Evolutionary conservation across 1,140 invertebrate species (phyloP).

Genomic region (Hylyphantes graminicola): DNA sequence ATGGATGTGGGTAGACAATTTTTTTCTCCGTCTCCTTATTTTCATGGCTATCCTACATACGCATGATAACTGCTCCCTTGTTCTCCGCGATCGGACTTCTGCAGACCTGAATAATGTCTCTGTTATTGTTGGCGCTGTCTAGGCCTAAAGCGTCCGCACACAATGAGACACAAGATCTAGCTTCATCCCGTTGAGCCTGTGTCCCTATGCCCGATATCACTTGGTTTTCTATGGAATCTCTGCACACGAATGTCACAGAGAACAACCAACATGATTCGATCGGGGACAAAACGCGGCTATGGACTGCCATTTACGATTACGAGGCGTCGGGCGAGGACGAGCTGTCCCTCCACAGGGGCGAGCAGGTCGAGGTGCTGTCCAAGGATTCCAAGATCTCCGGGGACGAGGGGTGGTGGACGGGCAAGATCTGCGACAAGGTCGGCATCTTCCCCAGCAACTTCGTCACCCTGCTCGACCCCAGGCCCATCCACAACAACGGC

Average conservation of each 20-base stretch:
- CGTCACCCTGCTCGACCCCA: slow-evolving; percentile 81
- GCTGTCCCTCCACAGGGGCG: slow-evolving; percentile 83
- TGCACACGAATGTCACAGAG: slow-evolving; percentile 63
- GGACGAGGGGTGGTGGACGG: slow-evolving; percentile 98
- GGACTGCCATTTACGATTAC: slow-evolving; percentile 93
- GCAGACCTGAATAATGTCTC: background rate
- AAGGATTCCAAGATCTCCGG: slow-evolving; percentile 94
- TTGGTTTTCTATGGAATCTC: slow-evolving; percentile 62
- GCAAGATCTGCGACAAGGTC: slow-evolving; percentile 79
- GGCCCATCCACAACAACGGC: slow-evolving; percentile 72
- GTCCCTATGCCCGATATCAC: slow-evolving; percentile 58
- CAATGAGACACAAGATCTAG: slow-evolving; percentile 26
- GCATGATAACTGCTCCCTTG: background rate
- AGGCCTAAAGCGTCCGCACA: slow-evolving; percentile 49
- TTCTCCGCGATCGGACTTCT: slow-evolving; percentile 4
- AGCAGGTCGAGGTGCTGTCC: slow-evolving; percentile 90
- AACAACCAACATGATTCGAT: slow-evolving; percentile 59
- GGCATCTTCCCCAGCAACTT: slow-evolving; percentile 93
- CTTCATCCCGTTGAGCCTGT: slow-evolving; percentile 18
- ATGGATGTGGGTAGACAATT: slow-evolving; percentile 52
- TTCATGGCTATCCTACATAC: background rate
- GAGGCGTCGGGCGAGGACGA: slow-evolving; percentile 92
- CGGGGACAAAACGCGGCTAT: slow-evolving; percentile 68
- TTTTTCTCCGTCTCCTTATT: slow-evolving; percentile 22
- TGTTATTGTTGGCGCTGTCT: slow-evolving; percentile 35